A percentile compares a stretch with the other conserved stretches of the same genome.
These are phyloP conservation scores for Siniperca undulata DNA, from an alignment of 2,797 vertebrate species.

Conservation along the genomic window DNA sequence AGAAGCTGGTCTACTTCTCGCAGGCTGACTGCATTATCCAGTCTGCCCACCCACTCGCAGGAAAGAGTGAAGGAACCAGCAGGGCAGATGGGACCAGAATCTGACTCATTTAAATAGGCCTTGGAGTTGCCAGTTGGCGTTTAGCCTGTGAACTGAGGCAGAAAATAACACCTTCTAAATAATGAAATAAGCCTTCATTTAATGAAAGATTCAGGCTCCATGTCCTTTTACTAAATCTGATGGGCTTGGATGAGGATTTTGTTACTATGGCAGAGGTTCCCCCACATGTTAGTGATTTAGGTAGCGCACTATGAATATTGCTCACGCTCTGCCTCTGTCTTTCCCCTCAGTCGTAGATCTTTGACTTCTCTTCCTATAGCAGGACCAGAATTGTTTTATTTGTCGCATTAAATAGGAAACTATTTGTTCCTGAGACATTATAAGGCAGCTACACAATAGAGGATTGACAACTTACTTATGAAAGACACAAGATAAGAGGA, in stretches of 20 bases:
- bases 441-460: constrained; percentile 23
- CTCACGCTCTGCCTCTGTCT: constrained; percentile 30
- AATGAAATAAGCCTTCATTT: constrained; percentile 84
- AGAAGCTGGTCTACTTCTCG: constrained; percentile 60
- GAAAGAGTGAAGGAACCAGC: constrained; percentile 69
- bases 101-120: constrained; percentile 82
- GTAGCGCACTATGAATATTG: constrained; percentile 57
- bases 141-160: constrained; percentile 81
- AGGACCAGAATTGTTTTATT: constrained; percentile 43
- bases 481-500: constrained; percentile 31
- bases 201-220: constrained; percentile 82
- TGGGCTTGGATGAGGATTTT: constrained; percentile 74
- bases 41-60: constrained; percentile 70
- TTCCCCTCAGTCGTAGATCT: constrained; percentile 24
- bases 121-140: constrained; percentile 83
- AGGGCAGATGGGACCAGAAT: constrained; percentile 84
- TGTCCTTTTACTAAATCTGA: constrained; percentile 77
- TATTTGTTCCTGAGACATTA: constrained; percentile 29
- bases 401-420: constrained; percentile 35
- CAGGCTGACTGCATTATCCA: constrained; percentile 70
- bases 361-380: constrained; percentile 20
- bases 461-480: constrained; percentile 28
- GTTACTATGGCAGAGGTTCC: constrained; percentile 67
- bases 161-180: constrained; percentile 85
- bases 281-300: constrained; percentile 56